A percentile compares a stretch with the other conserved stretches of the same genome.
phyloP scores from a whole-genome alignment of 53 echinoderm and acorn worm genomes.

The Luidia sarsii region DNA sequence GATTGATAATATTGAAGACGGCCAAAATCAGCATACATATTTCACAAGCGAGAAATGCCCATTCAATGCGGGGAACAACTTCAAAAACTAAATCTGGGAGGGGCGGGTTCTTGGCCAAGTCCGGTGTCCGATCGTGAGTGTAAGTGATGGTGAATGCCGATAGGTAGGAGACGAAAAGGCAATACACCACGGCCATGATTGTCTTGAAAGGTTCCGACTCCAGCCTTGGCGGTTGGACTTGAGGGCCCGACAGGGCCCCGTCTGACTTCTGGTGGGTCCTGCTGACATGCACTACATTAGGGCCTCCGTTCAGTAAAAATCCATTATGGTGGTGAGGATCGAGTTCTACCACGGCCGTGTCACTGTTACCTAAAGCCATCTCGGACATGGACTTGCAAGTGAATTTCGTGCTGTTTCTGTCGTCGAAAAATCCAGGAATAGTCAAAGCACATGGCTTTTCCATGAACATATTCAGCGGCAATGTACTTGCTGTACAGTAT shows the following conservation, averaged over 20 bases:
- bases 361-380: conserved; percentile 33
- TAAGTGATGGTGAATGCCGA: conserved; percentile 92
- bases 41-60: conserved; percentile 96
- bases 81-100: conserved; percentile 92
- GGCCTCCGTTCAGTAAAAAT: background rate
- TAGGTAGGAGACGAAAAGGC: conserved; percentile 67
- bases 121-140: conserved; percentile 92
- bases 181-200: conserved; percentile 75
- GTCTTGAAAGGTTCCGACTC: conserved; percentile 79
- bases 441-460: conserved; percentile 25
- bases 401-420: background rate
- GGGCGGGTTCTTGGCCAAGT: conserved; percentile 84
- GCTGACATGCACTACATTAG: background rate
- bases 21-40: conserved; percentile 70
- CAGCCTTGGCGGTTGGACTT: conserved; percentile 35
- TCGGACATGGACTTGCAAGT: background rate
- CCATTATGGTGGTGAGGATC: conserved; percentile 5
- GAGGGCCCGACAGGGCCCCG: conserved; percentile 1
- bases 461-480: background rate
- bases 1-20: conserved; percentile 49
- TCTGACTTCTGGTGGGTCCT: background rate
- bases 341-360: conserved; percentile 17
- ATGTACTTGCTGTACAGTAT: background rate
- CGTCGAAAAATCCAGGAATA: background rate
- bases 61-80: conserved; percentile 82